Base-by-base conservation (phyloP, 2,888 invertebrate species). In the Epirrhoe alternata region DNA sequence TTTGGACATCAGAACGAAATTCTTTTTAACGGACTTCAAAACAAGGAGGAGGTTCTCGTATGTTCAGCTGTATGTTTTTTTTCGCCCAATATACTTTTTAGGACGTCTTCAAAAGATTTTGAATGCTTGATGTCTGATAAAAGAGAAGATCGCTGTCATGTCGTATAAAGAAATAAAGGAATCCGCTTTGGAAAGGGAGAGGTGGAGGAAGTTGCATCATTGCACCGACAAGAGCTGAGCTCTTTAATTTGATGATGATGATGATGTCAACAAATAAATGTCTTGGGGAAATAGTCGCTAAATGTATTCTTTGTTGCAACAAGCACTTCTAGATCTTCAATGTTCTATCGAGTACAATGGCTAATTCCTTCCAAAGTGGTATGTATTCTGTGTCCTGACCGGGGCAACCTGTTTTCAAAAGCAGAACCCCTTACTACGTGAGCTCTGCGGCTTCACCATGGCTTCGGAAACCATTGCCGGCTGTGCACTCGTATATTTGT, bases 351-450 rank as follows among this genome's bases (percentile, higher is more conserved):
- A 70, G 61, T 74, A 81, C 81, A 77, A 78, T 77, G 74, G 72
- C 76, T 78, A 77, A 80, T 78, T 73, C 24, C 79, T 67, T 68
- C 74, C 66, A 69, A 72, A 71, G 66, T 7, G 14, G 14, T 5
- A 76, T 76, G 16, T 54, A 58, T 42, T 58, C 49, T 38, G 14
- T 72, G 70, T 71, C 76, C 76, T 81, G 77, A 77, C 80, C 77
- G 76, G 74, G 70, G 67, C 75, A 86, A 86, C 86, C 84, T 76
- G 86, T 86, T 84, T 73, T 73, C 74, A 76, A 75, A 74, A 47
- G 24, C 59, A 33, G 70, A 72, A 66, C 35, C 71, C 70, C 62
- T 71, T 67, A 71, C 73, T 67, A 69, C 57, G 65, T 74, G 72
- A 79, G 78, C 77, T 80, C 81, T 77, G 73, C 62, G 58, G 54